Conservation (phyloP, 1,140 invertebrate species). For the Bombyx mori region DNA sequence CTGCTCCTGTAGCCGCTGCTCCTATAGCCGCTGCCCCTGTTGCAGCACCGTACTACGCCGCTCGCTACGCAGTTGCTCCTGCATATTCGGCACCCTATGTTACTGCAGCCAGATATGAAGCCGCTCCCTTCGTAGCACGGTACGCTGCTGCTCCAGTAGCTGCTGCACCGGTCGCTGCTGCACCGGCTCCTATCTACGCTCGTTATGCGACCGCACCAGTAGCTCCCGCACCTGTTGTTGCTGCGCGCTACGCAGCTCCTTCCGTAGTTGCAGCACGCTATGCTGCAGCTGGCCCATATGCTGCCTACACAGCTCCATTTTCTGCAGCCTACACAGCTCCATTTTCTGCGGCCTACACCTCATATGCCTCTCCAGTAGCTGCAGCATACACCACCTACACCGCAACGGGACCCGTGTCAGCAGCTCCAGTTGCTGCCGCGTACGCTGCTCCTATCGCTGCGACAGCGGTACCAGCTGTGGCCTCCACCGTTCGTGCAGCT, state of each 20-base stretch:
- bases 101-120: conserved; percentile 9
- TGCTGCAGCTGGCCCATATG: neutral
- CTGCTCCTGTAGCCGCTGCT: conserved; percentile 25
- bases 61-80: conserved; percentile 20
- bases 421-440: conserved; percentile 9
- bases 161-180: conserved; percentile 13
- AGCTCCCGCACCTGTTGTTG: conserved; percentile 23
- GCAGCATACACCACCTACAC: neutral
- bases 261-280: conserved; percentile 13
- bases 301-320: conserved; percentile 9
- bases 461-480: conserved; percentile 1
- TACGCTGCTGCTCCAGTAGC: conserved; percentile 17
- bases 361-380: conserved; percentile 2
- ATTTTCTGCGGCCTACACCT: conserved; percentile 13
- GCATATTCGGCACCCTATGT: conserved; percentile 13
- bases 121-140: conserved; percentile 13
- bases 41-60: conserved; percentile 18
- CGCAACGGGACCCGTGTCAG: neutral
- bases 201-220: conserved; percentile 20
- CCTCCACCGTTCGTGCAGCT: conserved; percentile 17
- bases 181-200: conserved; percentile 19
- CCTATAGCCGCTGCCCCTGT: conserved; percentile 20
- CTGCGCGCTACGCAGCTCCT: conserved; percentile 20
- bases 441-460: conserved; percentile 9
- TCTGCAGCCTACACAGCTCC: conserved; percentile 10